Evolutionary conservation across 2,113 vertebrate genomes (phyloP).

Genomic region (Aptenodytes patagonicus): DNA sequence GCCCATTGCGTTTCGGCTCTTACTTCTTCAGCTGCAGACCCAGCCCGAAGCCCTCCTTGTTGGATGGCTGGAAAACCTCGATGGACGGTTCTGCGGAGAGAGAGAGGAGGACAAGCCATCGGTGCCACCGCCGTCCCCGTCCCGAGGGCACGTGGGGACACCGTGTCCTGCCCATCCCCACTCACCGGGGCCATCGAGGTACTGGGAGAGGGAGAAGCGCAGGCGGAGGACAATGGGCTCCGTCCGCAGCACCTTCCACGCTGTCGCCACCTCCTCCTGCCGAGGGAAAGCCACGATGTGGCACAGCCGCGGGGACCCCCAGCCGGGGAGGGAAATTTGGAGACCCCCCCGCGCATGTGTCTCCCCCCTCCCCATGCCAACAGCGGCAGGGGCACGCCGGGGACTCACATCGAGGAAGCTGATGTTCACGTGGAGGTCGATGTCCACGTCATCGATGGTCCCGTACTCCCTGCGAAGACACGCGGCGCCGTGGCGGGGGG

Average conservation of each 20-base stretch:
- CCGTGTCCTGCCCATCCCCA: rapidly evolving
- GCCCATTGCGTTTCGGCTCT: not conserved
- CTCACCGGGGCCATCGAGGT: conserved; percentile 98
- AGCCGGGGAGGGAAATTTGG: rapidly evolving
- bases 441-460: conserved; percentile 97
- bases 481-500: not conserved
- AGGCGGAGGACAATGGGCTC: conserved; percentile 95
- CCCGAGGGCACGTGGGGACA: rapidly evolving
- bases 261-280: conserved; percentile 98
- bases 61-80: conserved; percentile 97
- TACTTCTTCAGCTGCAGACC: conserved; percentile 98
- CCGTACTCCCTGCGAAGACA: conserved; percentile 89
- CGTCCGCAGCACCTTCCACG: conserved; percentile 98
- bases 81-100: conserved; percentile 88
- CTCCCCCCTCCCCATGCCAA: rapidly evolving
- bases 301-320: rapidly evolving
- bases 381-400: rapidly evolving
- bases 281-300: not conserved
- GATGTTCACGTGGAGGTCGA: conserved; percentile 97
- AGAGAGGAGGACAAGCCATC: rapidly evolving
- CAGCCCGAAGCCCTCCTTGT: conserved; percentile 95
- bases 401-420: conserved; percentile 95
- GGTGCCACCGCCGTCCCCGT: rapidly evolving
- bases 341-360: rapidly evolving
- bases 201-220: conserved; percentile 97